These are phyloP conservation scores for Listronotus bonariensis DNA, from an alignment of 1,140 invertebrate genomes.

Conservation along the genomic window DNA sequence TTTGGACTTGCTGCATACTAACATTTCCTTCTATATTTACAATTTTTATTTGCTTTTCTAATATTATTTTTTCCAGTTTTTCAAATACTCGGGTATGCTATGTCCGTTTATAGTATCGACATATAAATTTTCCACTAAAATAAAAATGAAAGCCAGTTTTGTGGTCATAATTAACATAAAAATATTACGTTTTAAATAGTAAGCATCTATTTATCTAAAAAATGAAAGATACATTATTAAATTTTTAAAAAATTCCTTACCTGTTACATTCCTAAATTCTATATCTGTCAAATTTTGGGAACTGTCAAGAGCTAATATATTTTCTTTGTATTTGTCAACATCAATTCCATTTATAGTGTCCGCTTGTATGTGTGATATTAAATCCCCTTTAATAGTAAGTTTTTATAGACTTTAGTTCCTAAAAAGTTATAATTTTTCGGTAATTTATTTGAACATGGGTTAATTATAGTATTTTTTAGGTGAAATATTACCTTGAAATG, in stretches of 20 bases:
- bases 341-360: slow-evolving; percentile 39
- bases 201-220: no score
- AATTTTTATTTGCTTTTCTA: slow-evolving; percentile 23
- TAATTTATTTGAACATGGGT: no score
- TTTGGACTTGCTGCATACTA: slow-evolving; percentile 35
- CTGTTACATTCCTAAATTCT: slow-evolving; percentile 41
- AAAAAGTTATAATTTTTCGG: slow-evolving; percentile 2
- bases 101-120: slow-evolving; percentile 38
- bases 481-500: no score
- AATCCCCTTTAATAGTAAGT: slow-evolving; percentile 41
- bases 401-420: slow-evolving; percentile 38
- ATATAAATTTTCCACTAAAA: slow-evolving; percentile 43
- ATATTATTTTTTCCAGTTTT: slow-evolving; percentile 34
- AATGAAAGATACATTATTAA: no score
- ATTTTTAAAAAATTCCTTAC: slow-evolving; percentile 28
- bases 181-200: no score
- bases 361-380: slow-evolving; percentile 29
- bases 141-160: neutral
- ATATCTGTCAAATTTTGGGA: slow-evolving; percentile 37
- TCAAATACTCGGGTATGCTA: slow-evolving; percentile 40
- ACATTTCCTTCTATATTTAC: slow-evolving; percentile 43
- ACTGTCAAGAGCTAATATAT: slow-evolving; percentile 38
- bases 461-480: no score
- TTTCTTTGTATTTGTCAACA: slow-evolving; percentile 27
- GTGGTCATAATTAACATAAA: no score